Conservation (phyloP, 2,113 vertebrate genomes). For the Rhombomys opimus region DNA sequence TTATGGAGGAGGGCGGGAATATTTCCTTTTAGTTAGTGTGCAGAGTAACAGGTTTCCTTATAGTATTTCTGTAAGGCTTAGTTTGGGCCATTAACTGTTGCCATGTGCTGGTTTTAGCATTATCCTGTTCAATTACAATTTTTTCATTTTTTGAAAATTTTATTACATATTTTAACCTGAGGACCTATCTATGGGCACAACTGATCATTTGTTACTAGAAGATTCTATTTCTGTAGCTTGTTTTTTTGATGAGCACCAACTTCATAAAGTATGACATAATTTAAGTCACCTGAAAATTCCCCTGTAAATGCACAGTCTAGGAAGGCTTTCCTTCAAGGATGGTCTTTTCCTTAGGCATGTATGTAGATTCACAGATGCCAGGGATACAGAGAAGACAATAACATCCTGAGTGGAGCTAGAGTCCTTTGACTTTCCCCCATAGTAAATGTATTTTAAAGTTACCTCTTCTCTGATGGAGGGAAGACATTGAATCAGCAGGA, state of each 20-base stretch:
- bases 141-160: constrained; percentile 4
- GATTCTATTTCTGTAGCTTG: background rate
- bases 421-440: background rate
- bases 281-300: constrained; percentile 11
- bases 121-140: background rate
- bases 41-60: background rate
- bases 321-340: background rate
- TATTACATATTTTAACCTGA: background rate
- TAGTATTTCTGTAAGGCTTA: background rate
- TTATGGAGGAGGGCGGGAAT: background rate
- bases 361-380: too few species aligned
- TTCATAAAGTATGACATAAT: background rate
- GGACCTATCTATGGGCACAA: background rate
- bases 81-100: background rate
- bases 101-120: background rate
- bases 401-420: background rate
- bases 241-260: background rate
- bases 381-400: background rate
- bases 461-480: background rate
- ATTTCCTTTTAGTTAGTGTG: background rate
- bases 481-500: background rate
- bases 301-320: background rate
- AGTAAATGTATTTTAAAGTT: background rate
- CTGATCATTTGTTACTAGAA: background rate
- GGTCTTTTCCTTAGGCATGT: background rate